Evolutionary conservation across 2,797 vertebrate species (phyloP).

Genomic region (Semaprochilodus insignis): DNA sequence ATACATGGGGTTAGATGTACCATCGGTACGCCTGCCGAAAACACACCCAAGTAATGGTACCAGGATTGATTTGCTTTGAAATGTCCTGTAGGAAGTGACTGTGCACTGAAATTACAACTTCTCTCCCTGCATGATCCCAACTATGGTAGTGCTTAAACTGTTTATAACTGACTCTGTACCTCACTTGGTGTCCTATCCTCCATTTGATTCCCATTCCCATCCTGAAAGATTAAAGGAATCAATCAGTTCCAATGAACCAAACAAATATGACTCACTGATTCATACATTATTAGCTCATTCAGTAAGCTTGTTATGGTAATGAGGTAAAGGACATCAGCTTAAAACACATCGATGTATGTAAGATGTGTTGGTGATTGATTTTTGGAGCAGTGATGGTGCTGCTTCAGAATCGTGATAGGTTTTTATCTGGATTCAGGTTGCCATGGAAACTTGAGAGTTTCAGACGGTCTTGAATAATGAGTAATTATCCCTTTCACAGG

Average conservation of each 20-base stretch:
- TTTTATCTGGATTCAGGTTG: slow-evolving; percentile 52
- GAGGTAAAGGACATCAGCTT: slow-evolving; percentile 24
- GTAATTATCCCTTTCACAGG: slow-evolving; percentile 48
- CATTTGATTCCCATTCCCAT: slow-evolving; percentile 82
- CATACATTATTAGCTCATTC: slow-evolving; percentile 9
- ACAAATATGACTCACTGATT: slow-evolving; percentile 25
- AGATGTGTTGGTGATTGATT: slow-evolving; percentile 17
- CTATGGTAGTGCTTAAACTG: background rate
- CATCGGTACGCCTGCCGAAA: too few relatives aligned
- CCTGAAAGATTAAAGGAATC: slow-evolving; percentile 67
- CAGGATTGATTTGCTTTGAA: background rate
- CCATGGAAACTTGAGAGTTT: slow-evolving; percentile 50
- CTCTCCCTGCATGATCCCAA: background rate
- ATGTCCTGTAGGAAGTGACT: background rate
- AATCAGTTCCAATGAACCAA: slow-evolving; percentile 28
- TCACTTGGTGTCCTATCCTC: slow-evolving; percentile 73
- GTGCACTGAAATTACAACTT: background rate
- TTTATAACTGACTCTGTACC: slow-evolving; percentile 57
- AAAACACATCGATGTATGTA: slow-evolving; percentile 15
- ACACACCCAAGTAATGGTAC: background rate
- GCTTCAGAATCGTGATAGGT: slow-evolving; percentile 52
- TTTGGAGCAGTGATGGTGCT: slow-evolving; percentile 33
- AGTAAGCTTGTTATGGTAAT: slow-evolving; percentile 22
- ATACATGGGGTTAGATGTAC: too few relatives aligned
- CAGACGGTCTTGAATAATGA: slow-evolving; percentile 48